Evolutionary conservation across 2,888 invertebrate genomes (phyloP), one percentile per base, ranked within the genome.

Genomic region (Blera fallax): DNA sequence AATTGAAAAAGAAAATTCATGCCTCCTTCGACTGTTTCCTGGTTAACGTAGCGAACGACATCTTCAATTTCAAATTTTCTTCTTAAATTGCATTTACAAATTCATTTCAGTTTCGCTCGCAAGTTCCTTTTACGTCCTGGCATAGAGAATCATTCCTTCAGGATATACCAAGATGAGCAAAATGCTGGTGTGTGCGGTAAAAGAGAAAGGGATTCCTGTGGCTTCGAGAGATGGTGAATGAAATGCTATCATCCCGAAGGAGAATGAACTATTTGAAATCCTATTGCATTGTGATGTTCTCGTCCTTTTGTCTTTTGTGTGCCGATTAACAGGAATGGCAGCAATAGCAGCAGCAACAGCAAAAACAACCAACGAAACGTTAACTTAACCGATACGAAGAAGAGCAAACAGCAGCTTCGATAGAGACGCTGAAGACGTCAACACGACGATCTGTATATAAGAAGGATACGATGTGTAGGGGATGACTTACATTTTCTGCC

Each of bases 51-150:
- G 34, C 58, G 34, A 21, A 45, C 16, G 34, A 74, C 77, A 69
- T 82, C 81, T 82, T 64, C 70, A 72, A 77, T 82, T 70, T 82
- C 64, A 77, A 67, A 70, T 64, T 54, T 76, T 77, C 77, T 50
- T 58, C 70, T 58, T 77, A 82, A 82, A 82, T 82, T 82, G 82
- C 77, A 64, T 70, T 82, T 65, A 76, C 70, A 76, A 76, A 69
- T 76, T 81, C 62, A 81, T 81, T 69, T 76, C 62, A 43, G 62
- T 37, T n/a, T n/a, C n/a, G n/a, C n/a, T 80, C 58, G 24, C 56
- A 74, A 50, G 48, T 45, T 32, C 24, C 32, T 62, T n/a, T 54
- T n/a, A n/a, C 72, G 11, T 29, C 18, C 27, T 45, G 11, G 37
- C 11, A n/a, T 16, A 40, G 24, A 50, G 37, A 62, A 81, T 56